phyloP scores from a whole-genome alignment of 2,113 vertebrate genomes.

The Numenius arquata region DNA sequence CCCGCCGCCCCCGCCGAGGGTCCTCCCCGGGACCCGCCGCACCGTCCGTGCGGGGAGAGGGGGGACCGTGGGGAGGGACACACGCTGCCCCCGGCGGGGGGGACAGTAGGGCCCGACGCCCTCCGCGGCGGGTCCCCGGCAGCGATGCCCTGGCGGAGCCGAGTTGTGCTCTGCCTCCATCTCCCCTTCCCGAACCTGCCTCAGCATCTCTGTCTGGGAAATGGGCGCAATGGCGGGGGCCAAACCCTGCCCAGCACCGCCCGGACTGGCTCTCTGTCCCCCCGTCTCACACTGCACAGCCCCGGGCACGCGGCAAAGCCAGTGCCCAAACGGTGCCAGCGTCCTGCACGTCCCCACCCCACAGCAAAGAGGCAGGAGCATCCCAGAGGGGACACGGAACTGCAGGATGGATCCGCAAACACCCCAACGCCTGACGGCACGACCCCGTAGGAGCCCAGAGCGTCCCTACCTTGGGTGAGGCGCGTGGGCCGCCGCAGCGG shows the following conservation, averaged over 20 bases:
- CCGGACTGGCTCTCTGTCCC: neutral
- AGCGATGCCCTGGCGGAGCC: neutral
- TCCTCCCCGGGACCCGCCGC: neutral
- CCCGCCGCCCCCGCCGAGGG: neutral
- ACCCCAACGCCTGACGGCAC: accelerated
- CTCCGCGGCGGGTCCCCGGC: neutral
- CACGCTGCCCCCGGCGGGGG: too few species aligned
- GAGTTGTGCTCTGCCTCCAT: neutral
- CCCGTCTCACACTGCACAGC: neutral
- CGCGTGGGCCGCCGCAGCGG: slow-evolving; percentile 77
- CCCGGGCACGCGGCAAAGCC: neutral
- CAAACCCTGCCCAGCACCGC: neutral
- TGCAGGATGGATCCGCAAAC: neutral
- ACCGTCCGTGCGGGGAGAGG: neutral
- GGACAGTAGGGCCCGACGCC: neutral
- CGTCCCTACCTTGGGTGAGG: slow-evolving; percentile 86
- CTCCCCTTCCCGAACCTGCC: neutral
- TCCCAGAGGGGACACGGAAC: neutral
- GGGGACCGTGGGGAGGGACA: neutral
- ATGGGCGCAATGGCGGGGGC: accelerated
- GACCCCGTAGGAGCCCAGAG: accelerated
- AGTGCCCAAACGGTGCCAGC: neutral
- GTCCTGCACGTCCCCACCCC: neutral
- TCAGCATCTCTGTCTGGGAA: neutral
- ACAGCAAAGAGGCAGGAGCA: neutral